Percentiles rank a stretch among this genome's conserved stretches.
phyloP scores from a whole-genome alignment of 2,888 invertebrate species.

The Ophion costatus region DNA sequence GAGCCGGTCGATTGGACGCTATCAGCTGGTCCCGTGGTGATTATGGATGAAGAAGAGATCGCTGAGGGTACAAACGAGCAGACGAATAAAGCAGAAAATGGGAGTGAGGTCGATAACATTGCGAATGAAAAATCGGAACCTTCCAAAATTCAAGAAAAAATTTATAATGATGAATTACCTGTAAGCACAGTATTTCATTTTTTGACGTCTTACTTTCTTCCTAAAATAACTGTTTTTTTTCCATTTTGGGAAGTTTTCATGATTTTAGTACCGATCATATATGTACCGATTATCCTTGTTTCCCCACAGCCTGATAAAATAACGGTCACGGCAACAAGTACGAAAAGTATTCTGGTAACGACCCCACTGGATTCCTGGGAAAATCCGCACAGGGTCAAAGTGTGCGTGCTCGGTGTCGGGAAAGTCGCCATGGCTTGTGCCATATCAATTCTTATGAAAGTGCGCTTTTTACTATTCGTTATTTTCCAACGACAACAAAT shows the following conservation, averaged over 20 bases:
- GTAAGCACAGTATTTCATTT: constrained; percentile 28
- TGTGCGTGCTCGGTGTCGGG: constrained; percentile 81
- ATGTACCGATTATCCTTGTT: neutral
- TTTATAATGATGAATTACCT: neutral
- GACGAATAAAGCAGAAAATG: neutral
- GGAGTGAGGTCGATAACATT: neutral
- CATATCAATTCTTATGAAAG: constrained; percentile 85
- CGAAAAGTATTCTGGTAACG: constrained; percentile 78
- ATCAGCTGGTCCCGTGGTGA: neutral
- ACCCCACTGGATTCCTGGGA: constrained; percentile 75
- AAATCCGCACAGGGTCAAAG: constrained; percentile 76
- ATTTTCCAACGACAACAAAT: neutral
- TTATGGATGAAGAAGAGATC: constrained; percentile 24
- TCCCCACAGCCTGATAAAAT: constrained; percentile 34
- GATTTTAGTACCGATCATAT: neutral
- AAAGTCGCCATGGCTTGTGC: constrained; percentile 86
- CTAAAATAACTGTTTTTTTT: neutral
- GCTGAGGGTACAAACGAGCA: neutral
- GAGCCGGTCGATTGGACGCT: neutral
- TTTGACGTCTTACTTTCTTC: neutral
- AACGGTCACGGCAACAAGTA: constrained; percentile 74
- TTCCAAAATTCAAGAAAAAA: constrained; percentile 7
- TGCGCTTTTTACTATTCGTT: constrained; percentile 67
- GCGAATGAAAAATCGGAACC: constrained; percentile 7
- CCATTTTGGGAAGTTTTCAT: neutral